Percentiles rank a stretch among this genome's conserved stretches.
These are phyloP conservation scores for Protophormia terraenovae DNA, from an alignment of 2,888 invertebrate species.

Conservation along the genomic window DNA sequence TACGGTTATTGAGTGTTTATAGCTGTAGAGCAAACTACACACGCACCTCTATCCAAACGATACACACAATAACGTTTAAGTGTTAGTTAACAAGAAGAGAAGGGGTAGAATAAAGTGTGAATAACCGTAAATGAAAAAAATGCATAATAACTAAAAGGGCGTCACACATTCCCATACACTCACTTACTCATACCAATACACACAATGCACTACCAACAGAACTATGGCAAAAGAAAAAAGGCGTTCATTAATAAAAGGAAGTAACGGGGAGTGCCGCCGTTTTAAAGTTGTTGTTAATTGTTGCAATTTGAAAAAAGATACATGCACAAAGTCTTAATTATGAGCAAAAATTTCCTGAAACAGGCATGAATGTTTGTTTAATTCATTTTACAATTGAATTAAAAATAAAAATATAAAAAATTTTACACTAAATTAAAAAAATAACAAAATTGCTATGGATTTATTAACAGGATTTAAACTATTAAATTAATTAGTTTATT, in stretches of 20 bases:
- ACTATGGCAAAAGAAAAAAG: neutral
- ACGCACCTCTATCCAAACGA: neutral
- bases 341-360: too few species aligned
- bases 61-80: too few species aligned
- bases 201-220: neutral
- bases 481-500: constrained; percentile 37
- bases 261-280: neutral
- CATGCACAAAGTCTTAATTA: too few species aligned
- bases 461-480: constrained; percentile 13
- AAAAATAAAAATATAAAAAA: too few species aligned
- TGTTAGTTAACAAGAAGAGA: too few species aligned
- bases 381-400: too few species aligned
- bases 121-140: neutral
- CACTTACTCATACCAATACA: neutral
- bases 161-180: neutral
- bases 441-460: neutral
- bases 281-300: neutral
- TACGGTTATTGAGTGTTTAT: neutral
- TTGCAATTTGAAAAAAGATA: neutral
- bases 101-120: too few species aligned
- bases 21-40: neutral
- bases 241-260: neutral
- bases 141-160: neutral
- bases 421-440: too few species aligned
- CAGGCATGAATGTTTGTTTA: too few species aligned